These are phyloP conservation scores for Scaeva pyrastri DNA, from an alignment of 2,888 invertebrate genomes.

Conservation along the genomic window DNA sequence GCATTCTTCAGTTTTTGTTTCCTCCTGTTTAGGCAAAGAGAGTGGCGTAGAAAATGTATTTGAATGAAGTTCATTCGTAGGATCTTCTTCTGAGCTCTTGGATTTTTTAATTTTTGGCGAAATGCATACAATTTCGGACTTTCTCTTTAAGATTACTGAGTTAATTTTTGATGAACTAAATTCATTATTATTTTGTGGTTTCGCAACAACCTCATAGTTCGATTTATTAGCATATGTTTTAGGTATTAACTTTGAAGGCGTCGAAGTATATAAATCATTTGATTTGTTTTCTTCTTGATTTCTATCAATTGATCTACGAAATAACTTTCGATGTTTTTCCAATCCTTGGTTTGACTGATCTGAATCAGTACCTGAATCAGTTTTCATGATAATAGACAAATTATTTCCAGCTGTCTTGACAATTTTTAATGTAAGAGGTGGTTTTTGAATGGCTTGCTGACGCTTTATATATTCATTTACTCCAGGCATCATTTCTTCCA, in stretches of 20 bases:
- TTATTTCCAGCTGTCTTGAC: slow-evolving; percentile 83
- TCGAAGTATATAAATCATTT: not conserved
- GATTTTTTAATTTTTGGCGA: slow-evolving; percentile 77
- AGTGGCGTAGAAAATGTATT: slow-evolving; percentile 52
- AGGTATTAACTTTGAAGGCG: not conserved
- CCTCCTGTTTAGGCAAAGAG: slow-evolving; percentile 56
- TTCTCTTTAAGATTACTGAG: slow-evolving; percentile 82
- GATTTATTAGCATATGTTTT: slow-evolving; percentile 39
- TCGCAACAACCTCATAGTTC: slow-evolving; percentile 82
- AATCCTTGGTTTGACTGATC: slow-evolving; percentile 79
- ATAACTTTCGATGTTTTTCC: slow-evolving; percentile 42
- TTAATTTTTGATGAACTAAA: slow-evolving; percentile 79
- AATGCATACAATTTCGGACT: slow-evolving; percentile 77
- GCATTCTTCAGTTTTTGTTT: slow-evolving; percentile 62
- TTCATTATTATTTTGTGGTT: slow-evolving; percentile 79
- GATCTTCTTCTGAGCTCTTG: slow-evolving; percentile 73
- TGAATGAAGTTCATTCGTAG: not conserved
- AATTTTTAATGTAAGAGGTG: slow-evolving; percentile 83
- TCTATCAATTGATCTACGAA: not conserved
- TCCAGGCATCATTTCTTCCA: slow-evolving; percentile 87
- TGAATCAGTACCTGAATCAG: slow-evolving; percentile 81
- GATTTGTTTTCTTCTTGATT: slow-evolving; percentile 20
- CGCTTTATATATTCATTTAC: slow-evolving; percentile 79
- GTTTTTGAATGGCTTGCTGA: slow-evolving; percentile 79
- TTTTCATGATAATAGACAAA: slow-evolving; percentile 82